A percentile compares a stretch with the other conserved stretches of the same genome.
phyloP scores from a whole-genome alignment of 2,797 vertebrate species.

The Acestrorhynchus altus region DNA sequence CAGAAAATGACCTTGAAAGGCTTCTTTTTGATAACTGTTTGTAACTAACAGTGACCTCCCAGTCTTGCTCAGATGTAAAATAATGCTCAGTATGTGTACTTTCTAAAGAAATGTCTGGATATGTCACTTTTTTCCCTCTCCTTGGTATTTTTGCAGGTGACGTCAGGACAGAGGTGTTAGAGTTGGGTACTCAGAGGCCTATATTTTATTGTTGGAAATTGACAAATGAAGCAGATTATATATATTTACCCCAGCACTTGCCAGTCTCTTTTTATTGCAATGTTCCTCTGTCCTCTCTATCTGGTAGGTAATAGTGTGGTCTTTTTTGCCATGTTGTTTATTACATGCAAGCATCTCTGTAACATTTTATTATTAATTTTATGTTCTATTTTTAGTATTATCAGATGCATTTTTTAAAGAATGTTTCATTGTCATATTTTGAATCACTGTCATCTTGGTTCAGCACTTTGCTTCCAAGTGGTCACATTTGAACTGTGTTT shows the following conservation, averaged over 20 bases:
- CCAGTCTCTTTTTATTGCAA: constrained; percentile 93
- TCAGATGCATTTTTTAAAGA: constrained; percentile 74
- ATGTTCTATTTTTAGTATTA: constrained; percentile 81
- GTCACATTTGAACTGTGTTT: constrained; percentile 82
- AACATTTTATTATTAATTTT: constrained; percentile 84
- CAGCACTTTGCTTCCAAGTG: constrained; percentile 82
- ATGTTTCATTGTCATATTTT: constrained; percentile 72
- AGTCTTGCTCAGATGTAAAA: constrained; percentile 84
- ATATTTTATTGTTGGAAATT: constrained; percentile 86
- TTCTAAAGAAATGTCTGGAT: constrained; percentile 81
- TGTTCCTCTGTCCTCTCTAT: constrained; percentile 90
- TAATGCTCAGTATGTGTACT: constrained; percentile 84
- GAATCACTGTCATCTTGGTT: constrained; percentile 81
- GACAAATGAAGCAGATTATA: constrained; percentile 92
- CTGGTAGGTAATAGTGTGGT: constrained; percentile 95
- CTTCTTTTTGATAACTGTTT: constrained; percentile 88
- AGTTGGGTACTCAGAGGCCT: constrained; percentile 81
- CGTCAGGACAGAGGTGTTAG: constrained; percentile 79
- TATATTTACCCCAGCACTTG: constrained; percentile 98
- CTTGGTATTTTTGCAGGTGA: constrained; percentile 82
- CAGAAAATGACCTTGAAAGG: constrained; percentile 77
- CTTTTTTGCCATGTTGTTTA: constrained; percentile 94
- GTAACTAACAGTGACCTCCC: constrained; percentile 87
- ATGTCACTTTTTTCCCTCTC: constrained; percentile 71
- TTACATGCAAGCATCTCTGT: constrained; percentile 94